phyloP scores from a whole-genome alignment of 2,888 invertebrate species.

The Rugalucina vietnamica region DNA sequence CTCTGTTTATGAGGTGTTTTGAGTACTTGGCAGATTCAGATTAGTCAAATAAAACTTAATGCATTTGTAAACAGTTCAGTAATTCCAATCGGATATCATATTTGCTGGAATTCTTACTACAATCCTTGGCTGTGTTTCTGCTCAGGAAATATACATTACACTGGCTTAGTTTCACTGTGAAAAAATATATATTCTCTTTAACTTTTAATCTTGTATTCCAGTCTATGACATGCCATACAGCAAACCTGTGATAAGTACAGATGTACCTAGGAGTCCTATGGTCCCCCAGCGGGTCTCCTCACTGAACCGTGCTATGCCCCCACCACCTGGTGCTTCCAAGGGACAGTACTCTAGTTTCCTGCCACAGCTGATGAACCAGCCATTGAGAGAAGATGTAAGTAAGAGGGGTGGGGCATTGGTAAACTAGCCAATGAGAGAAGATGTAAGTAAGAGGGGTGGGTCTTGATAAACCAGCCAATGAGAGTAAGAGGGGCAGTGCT shows the following conservation, averaged over 20 bases:
- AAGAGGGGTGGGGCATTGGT: background rate
- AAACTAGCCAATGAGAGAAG: background rate
- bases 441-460: background rate
- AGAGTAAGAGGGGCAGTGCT: background rate
- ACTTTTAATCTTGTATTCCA: constrained; percentile 34
- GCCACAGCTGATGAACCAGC: constrained; percentile 34
- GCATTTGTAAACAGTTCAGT: too few species aligned
- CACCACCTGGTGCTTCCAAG: constrained; percentile 40
- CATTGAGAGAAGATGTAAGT: constrained; percentile 63
- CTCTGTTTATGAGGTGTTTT: too few species aligned
- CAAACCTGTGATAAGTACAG: constrained; percentile 32
- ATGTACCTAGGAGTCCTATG: constrained; percentile 42
- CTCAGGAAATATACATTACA: too few species aligned
- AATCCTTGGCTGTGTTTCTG: too few species aligned
- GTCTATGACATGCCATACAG: constrained; percentile 59
- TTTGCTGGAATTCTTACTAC: too few species aligned
- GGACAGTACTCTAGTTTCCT: constrained; percentile 56
- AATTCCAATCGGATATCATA: too few species aligned
- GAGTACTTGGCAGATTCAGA: too few species aligned
- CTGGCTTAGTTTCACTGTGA: too few species aligned
- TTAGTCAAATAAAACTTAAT: too few species aligned
- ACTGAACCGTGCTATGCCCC: constrained; percentile 44
- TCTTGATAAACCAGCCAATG: background rate
- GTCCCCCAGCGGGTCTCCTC: constrained; percentile 54
- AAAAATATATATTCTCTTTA: background rate